Evolutionary conservation across 2,113 vertebrate species (phyloP), one percentile per base, ranked within the genome.

Genomic region (Zosterops japonicus): DNA sequence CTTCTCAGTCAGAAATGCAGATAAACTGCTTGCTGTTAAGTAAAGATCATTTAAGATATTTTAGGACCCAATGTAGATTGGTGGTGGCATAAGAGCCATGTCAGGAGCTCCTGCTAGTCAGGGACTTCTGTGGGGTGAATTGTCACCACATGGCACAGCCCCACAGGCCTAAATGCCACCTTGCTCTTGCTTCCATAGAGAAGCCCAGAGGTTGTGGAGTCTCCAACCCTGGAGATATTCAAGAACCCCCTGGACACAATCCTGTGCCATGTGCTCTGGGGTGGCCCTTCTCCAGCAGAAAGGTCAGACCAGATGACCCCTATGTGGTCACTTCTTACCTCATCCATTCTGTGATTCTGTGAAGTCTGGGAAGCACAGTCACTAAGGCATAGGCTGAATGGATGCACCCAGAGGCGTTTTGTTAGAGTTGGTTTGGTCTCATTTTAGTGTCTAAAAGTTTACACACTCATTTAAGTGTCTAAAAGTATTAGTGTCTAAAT

Each of bases 171-270:
- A 84, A 71, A 81, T 44, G 24, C 22, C 33, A 47, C 42, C 56
- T 68, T 8, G 11, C 5, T 49, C 41, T 82, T 46, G 46, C 28
- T 42, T 53, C 36, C 25, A 6, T 2, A n/a, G 47, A 53, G 69
- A 44, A 74, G 11, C 21, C 18, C n/a, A 35, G 46, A 60, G 31
- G 6, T 0, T 61, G 29, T 76, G 35, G 29, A 83, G 9, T 23
- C 9, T 83, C 41, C 41, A 15, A 33, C 41, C 35, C 42, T 49
- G 55, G 35, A 28, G 29, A 61, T 61, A 27, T 2, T 53, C 9
- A 5, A 19, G 41, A 61, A 15, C 5, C 2, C 0, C 1, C 31
- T 14, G 55, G 18, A 2, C 35, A 63, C 22, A 20, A 9, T 20
- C 6, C 41, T 33, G 41, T 55, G 12, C 47, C 8, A 9, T 6